phyloP scores from a whole-genome alignment of 2,888 invertebrate genomes.

The Tenodera sinensis region DNA sequence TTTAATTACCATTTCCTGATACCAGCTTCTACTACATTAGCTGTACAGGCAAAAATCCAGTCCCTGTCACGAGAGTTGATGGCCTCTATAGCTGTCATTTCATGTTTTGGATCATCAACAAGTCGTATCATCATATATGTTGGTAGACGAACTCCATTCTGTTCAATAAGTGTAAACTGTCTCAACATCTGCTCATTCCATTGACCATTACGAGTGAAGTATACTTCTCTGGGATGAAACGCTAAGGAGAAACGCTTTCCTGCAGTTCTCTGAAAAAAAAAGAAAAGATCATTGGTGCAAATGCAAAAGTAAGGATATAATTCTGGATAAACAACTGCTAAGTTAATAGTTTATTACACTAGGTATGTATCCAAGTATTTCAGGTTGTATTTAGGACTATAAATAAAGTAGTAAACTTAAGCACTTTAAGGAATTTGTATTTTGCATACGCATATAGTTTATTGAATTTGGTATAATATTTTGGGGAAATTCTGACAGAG shows the following conservation, averaged over 20 bases:
- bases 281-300: conserved; percentile 13
- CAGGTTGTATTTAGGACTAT: no score
- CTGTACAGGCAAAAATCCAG: conserved; percentile 76
- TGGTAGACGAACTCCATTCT: conserved; percentile 39
- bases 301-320: conserved; percentile 24
- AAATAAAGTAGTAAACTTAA: no score
- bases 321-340: no score
- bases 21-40: conserved; percentile 51
- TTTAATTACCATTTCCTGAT: conserved; percentile 51
- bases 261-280: conserved; percentile 41
- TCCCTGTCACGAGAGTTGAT: conserved; percentile 64
- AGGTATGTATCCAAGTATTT: no score
- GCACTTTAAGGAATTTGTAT: no score
- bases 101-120: conserved; percentile 51
- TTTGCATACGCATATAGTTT: no score
- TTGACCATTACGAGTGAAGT: conserved; percentile 44
- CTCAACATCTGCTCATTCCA: conserved; percentile 51
- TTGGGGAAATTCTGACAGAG: no score
- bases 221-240: conserved; percentile 35
- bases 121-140: conserved; percentile 62
- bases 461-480: no score
- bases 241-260: conserved; percentile 45
- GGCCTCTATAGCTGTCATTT: conserved; percentile 62
- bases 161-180: conserved; percentile 45
- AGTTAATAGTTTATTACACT: no score